A percentile compares a stretch with the other conserved stretches of the same genome.
These are phyloP conservation scores for Agonopterix alstromeriana DNA, from an alignment of 2,888 invertebrate genomes.

Conservation along the genomic window DNA sequence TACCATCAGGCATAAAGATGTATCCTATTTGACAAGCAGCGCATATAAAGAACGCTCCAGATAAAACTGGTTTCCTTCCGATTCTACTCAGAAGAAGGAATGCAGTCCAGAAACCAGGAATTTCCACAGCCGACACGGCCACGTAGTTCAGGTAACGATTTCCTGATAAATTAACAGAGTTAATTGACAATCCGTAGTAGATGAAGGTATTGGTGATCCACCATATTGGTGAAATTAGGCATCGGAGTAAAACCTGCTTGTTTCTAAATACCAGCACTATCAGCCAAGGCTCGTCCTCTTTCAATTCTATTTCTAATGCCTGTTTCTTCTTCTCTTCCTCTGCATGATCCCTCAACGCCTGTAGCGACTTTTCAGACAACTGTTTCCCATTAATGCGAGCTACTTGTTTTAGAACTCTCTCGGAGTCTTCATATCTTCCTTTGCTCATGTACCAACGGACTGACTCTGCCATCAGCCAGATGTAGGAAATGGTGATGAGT, in stretches of 20 bases:
- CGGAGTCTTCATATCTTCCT: slow-evolving; percentile 79
- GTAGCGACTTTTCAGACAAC: slow-evolving; percentile 40
- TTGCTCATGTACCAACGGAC: slow-evolving; percentile 85
- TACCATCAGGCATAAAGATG: slow-evolving; percentile 70
- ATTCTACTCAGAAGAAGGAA: slow-evolving; percentile 75
- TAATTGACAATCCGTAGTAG: slow-evolving; percentile 81
- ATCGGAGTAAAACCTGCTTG: slow-evolving; percentile 35
- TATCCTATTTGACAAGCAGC: slow-evolving; percentile 75
- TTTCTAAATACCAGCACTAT: slow-evolving; percentile 42
- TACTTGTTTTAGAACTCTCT: slow-evolving; percentile 76
- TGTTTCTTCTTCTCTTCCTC: slow-evolving; percentile 32
- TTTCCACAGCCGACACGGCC: slow-evolving; percentile 77
- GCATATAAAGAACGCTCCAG: slow-evolving; percentile 74
- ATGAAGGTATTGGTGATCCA: slow-evolving; percentile 81
- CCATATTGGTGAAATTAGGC: slow-evolving; percentile 64
- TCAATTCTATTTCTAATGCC: slow-evolving; percentile 26
- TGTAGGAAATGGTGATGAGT: slow-evolving; percentile 77
- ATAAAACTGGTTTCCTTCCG: slow-evolving; percentile 77
- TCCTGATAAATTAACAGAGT: slow-evolving; percentile 79
- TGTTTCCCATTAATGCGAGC: slow-evolving; percentile 75
- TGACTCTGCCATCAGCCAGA: slow-evolving; percentile 81
- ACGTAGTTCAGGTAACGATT: slow-evolving; percentile 81
- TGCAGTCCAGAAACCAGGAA: slow-evolving; percentile 80
- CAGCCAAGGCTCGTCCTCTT: slow-evolving; percentile 58
- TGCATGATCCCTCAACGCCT: slow-evolving; percentile 26